Evolutionary conservation across 1,140 invertebrate genomes (phyloP).

Genomic region (Drosophila parabipectinata): DNA sequence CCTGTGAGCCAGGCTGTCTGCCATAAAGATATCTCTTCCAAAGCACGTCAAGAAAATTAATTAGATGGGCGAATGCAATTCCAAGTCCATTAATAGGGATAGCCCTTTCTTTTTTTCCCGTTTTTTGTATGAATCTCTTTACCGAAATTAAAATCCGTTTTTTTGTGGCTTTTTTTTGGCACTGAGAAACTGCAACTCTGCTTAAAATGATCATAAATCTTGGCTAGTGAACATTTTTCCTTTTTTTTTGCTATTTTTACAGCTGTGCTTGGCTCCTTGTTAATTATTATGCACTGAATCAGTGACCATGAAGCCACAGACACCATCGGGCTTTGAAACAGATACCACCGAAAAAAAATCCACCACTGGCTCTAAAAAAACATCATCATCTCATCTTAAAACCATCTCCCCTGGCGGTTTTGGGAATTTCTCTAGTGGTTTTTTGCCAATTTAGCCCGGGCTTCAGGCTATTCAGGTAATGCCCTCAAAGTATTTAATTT

Average conservation of each 20-base stretch:
- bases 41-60: constrained; percentile 27
- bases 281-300: constrained; percentile 77
- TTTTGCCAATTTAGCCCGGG: not conserved
- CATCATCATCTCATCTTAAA: constrained; percentile 12
- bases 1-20: constrained; percentile 7
- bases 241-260: constrained; percentile 7
- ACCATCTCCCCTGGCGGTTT: constrained; percentile 1
- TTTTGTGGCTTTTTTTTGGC: not conserved
- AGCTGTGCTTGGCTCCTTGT: constrained; percentile 35
- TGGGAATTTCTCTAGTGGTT: not conserved
- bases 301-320: constrained; percentile 70
- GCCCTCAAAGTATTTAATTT: too few relatives aligned
- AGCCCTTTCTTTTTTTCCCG: not conserved
- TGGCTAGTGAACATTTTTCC: constrained; percentile 18
- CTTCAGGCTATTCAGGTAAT: too few relatives aligned
- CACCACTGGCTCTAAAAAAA: not conserved
- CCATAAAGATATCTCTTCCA: not conserved
- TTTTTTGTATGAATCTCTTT: not conserved
- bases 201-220: constrained; percentile 67
- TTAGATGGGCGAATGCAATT: constrained; percentile 8
- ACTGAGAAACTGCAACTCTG: constrained; percentile 8
- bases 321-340: constrained; percentile 3
- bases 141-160: constrained; percentile 32
- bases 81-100: constrained; percentile 32
- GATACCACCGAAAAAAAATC: constrained; percentile 2